phyloP scores from a whole-genome alignment of 2,113 vertebrate genomes.

The Zosterops pallidus region DNA sequence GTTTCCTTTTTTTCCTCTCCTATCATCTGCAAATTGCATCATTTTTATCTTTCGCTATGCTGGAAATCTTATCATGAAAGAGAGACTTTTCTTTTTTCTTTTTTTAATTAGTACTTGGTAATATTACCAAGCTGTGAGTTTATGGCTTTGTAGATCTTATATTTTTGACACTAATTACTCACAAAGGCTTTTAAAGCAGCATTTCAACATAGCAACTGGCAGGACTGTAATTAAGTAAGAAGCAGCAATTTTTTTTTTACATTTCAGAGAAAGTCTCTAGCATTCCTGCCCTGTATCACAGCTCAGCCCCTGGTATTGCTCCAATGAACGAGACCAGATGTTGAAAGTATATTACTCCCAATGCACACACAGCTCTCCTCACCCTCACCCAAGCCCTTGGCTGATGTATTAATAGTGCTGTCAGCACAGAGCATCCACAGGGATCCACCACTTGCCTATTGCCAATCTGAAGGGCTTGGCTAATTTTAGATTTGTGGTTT shows the following conservation, averaged over 20 bases:
- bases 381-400: not conserved
- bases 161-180: constrained; percentile 83
- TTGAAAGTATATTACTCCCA: not conserved
- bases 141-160: constrained; percentile 81
- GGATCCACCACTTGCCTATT: constrained; percentile 41
- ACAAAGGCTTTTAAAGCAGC: constrained; percentile 76
- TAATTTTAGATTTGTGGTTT: constrained; percentile 55
- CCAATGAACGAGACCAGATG: not conserved
- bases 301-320: not conserved
- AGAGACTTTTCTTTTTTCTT: constrained; percentile 64
- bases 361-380: not conserved
- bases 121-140: constrained; percentile 77
- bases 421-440: constrained; percentile 17
- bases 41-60: constrained; percentile 62
- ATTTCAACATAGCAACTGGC: constrained; percentile 73
- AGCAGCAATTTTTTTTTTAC: not conserved
- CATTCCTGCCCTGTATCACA: not conserved
- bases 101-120: constrained; percentile 81
- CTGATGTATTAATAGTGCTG: constrained; percentile 55
- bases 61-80: constrained; percentile 70
- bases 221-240: constrained; percentile 71
- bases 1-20: not conserved
- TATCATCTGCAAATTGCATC: constrained; percentile 47
- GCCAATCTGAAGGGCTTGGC: constrained; percentile 14
- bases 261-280: not conserved